Base-by-base conservation (phyloP, 2,888 invertebrate genomes). In the Pteria penguin region DNA sequence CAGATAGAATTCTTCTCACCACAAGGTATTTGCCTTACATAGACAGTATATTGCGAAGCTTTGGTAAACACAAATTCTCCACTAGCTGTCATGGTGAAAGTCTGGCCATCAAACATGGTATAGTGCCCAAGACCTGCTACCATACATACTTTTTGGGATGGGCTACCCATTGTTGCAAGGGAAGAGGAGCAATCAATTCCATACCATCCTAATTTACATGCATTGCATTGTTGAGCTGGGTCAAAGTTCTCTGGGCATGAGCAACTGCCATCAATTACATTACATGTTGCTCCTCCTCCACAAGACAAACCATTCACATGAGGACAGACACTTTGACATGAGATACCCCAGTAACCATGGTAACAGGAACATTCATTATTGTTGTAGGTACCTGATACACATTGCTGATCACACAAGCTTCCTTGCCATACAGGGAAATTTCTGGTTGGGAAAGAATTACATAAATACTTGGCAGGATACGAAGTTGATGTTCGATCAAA, bases 191-290 rank as follows among this genome's bases (percentile, higher is more conserved):
- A 88, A 65, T 87, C 86, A 1, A 36, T 36, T 27, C 88, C 88
- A 60, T 76, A 62, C 86, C 87, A 88, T 1, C 85, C 86, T 29
- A 55, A 29, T n/a, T 77, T 54, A 73, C 88, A 88, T 14, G 33
- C 54, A 2, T 66, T 55, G 80, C 88, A 87, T 36, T 74, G 72
- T 11, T 68, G 71, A 2, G 79, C 58, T 18, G 76, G 18, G 45
- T 45, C 66, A 57, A 80, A 82, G 32, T 78, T 82, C 29, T 81
- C 70, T 2, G 81, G 73, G 65, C 88, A 88, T 14, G 63, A 70
- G 66, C 88, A 88, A 2, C n/a, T 29, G 4, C 88, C 88, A 26
- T 65, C 73, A 4, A 31, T 36, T n/a, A 62, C 54, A 26, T 80
- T 45, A 68, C 88, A 88, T 0, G 74, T 66, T 18, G n/a, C 55